A percentile compares a stretch with the other conserved stretches of the same genome.
These are phyloP conservation scores for Diplosoma virens DNA, from an alignment of 23 tunicate species.

Conservation along the genomic window DNA sequence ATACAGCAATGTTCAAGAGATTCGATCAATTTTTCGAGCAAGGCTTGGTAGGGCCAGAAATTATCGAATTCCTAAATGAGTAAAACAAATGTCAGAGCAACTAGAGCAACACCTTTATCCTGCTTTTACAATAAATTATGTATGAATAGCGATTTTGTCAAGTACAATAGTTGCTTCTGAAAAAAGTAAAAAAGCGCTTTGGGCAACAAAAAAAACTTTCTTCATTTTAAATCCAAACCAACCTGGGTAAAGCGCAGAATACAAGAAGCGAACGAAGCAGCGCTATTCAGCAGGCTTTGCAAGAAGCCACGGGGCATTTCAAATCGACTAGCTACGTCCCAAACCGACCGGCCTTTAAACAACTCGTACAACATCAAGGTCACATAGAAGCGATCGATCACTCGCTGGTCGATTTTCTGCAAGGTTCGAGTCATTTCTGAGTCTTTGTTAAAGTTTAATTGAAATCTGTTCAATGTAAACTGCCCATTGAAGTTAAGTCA, in stretches of 20 bases:
- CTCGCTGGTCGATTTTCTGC: constrained; percentile 54
- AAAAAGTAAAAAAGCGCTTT: too few species aligned
- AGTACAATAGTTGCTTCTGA: too few species aligned
- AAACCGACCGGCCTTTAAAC: constrained; percentile 73
- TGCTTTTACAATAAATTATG: too few species aligned
- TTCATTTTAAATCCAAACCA: too few species aligned
- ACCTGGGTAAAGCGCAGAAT: constrained; percentile 76
- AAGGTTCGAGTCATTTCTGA: too few species aligned
- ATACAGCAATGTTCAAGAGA: constrained; percentile 64
- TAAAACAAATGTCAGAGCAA: too few species aligned
- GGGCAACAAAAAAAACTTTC: too few species aligned
- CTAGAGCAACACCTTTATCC: too few species aligned
- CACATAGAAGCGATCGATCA: constrained; percentile 67
- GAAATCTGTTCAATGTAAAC: too few species aligned
- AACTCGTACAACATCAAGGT: constrained; percentile 81
- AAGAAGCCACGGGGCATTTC: constrained; percentile 80
- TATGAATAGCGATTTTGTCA: too few species aligned
- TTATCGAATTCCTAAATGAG: constrained; percentile 91
- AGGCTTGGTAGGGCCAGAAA: constrained; percentile 78
- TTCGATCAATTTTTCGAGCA: constrained; percentile 70
- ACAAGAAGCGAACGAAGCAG: constrained; percentile 82
- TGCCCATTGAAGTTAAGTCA: too few species aligned
- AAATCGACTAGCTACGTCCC: constrained; percentile 75
- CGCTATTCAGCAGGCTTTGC: constrained; percentile 53
- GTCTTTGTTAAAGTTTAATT: too few species aligned